These are phyloP conservation scores for Agrochola lota DNA, from an alignment of 2,888 invertebrate species.

Conservation along the genomic window DNA sequence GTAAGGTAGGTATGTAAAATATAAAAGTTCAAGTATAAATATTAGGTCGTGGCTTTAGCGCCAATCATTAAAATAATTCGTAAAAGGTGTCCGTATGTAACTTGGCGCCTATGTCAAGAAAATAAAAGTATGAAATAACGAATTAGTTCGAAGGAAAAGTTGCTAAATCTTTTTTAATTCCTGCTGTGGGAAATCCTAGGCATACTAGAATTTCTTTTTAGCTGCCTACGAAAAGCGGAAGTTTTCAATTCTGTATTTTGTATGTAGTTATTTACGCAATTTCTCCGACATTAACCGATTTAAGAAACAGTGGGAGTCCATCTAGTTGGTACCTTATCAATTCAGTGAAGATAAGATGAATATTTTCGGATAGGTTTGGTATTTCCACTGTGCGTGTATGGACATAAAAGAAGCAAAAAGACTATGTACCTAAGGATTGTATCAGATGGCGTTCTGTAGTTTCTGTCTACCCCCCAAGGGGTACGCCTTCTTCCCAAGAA, in stretches of 20 bases:
- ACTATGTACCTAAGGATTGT: too few relatives aligned
- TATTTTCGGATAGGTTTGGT: neutral
- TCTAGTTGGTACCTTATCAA: neutral
- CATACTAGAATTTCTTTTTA: neutral
- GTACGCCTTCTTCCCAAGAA: too few relatives aligned
- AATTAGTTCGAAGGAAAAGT: neutral
- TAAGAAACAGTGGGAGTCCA: neutral
- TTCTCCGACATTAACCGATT: neutral
- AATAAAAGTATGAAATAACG: slow-evolving; percentile 10
- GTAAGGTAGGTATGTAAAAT: neutral
- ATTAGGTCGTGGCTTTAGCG: neutral
- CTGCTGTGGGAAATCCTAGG: neutral
- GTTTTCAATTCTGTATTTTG: neutral
- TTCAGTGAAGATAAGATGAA: neutral
- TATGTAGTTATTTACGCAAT: neutral
- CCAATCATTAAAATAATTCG: neutral
- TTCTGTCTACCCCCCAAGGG: too few relatives aligned
- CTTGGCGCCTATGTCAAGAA: neutral
- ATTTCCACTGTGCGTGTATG: neutral
- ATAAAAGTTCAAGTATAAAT: slow-evolving; percentile 10
- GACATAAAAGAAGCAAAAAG: neutral
- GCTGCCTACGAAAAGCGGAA: neutral
- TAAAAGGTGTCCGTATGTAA: neutral
- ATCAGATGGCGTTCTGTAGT: too few relatives aligned
- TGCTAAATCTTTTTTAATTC: neutral